Evolutionary conservation across 2,888 invertebrate genomes (phyloP), one percentile per base, ranked within the genome.

Genomic region (Leptinotarsa haldemani): DNA sequence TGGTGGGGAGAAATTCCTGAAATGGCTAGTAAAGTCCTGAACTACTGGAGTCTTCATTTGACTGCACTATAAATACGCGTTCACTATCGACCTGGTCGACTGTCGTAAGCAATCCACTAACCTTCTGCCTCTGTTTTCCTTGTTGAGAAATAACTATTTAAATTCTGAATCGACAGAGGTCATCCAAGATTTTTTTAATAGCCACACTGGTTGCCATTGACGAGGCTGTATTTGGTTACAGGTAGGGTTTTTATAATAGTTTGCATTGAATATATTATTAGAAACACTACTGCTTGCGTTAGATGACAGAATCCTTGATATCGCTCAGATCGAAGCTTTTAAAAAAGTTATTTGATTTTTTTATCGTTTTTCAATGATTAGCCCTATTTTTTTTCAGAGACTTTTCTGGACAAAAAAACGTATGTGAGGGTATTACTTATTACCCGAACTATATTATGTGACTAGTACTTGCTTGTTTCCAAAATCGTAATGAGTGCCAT

Each of bases 91-190:
- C 56, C 74, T 80, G 82, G 79, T 66, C 78, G 73, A 79, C 78
- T 79, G 75, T 76, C 77, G 80, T 78, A 82, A 83, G 81, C 80
- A 82, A 82, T 81, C 82, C 79, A 83, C 79, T 84, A 84, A 83
- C 83, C 83, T 84, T 84, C 83, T 84, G 82, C 81, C 82, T 82
- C 81, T 80, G 83, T 83, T 84, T 84, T 84, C 83, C 84, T 84
- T 84, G 83, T 84, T 83, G 81, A 83, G 83, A 82, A 83, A 83
- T 81, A 75, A 81, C 76, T 76, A 78, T 78, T 79, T 80, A 82
- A 84, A 83, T 84, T 83, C 83, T 82, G 82, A 82, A 85, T 82
- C 74, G 79, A 73, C 73, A 81, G 83, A 84, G 84, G 84, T 82
- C 84, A 84, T 83, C 82, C 80, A 79, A 80, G 80, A 81, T 81